Base-by-base conservation (phyloP, 2,888 invertebrate genomes). In the Phymatocera aterrima region DNA sequence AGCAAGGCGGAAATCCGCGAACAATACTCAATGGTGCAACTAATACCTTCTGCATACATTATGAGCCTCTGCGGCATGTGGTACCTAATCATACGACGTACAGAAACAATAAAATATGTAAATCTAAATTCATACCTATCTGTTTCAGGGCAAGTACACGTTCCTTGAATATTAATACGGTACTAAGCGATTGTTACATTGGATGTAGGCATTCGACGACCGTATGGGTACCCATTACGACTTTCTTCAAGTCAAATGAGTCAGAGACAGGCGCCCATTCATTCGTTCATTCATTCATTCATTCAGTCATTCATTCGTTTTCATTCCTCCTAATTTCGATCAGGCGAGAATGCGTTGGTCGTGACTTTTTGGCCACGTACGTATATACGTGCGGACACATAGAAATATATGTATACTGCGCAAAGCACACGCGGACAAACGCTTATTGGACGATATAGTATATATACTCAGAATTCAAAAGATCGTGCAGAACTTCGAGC, bases 271-370 rank as follows among this genome's bases (percentile, higher is more conserved):
- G n/a, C 51, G 51, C 10, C 40, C 40, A 40, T 51, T n/a, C 51
- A n/a, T 51, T 51, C 12, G 18, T 15, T 51, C 8, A 18, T 10
- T n/a, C 12, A 51, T 5, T 51, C 51, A 3, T n/a, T n/a, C n/a
- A 51, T 5, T 74, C 79, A 40, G 40, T 8, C 40, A 40, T 40
- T 40, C 40, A 79, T 78, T 81, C 81, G 24, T 51, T 3, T 51
- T 82, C 85, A 83, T 86, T 87, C 86, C 83, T 81, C 84, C 80
- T 80, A 83, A 85, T 86, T 87, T 85, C 85, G 87, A 85, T 88
- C 85, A 82, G 81, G 78, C 78, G 80, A 82, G 78, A 48, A 21
- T 84, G 83, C 84, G 84, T 84, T 83, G 75, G 82, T 80, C 81
- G 81, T 84, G 85, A 87, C 86, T 85, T 87, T 85, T 87, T 83